These are phyloP conservation scores for Hydrozoanthus gracilis DNA, from an alignment of 92 coral and sea anemone genomes.

Conservation along the genomic window DNA sequence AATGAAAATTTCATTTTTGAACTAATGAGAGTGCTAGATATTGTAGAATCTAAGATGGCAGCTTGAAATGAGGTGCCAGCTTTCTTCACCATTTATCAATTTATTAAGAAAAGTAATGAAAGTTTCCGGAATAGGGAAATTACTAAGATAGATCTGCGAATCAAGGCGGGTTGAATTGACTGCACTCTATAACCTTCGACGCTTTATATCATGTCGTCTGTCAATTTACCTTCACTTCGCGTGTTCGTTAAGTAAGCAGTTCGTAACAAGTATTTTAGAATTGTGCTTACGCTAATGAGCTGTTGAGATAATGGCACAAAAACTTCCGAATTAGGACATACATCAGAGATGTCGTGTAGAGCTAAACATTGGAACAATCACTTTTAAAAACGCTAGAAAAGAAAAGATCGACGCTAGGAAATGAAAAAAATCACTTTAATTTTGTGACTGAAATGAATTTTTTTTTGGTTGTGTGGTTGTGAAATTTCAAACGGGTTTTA, in stretches of 20 bases:
- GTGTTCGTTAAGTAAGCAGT: neutral
- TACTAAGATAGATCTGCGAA: neutral
- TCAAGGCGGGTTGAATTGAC: neutral
- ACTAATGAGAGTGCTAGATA: neutral
- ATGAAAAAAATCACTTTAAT: too few species aligned
- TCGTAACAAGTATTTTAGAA: too few species aligned
- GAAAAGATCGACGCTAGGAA: too few species aligned
- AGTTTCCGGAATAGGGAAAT: constrained; percentile 10
- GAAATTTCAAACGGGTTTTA: too few species aligned
- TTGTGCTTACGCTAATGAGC: too few species aligned
- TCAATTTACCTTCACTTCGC: neutral
- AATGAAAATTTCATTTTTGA: neutral
- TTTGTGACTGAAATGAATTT: too few species aligned
- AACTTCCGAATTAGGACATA: too few species aligned
- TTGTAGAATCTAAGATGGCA: neutral
- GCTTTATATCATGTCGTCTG: neutral
- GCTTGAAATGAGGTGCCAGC: neutral
- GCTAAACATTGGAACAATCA: too few species aligned
- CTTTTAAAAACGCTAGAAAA: too few species aligned
- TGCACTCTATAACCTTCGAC: neutral
- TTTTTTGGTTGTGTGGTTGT: too few species aligned
- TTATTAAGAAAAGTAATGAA: neutral
- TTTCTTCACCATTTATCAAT: neutral
- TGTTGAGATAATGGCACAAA: too few species aligned
- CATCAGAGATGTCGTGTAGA: too few species aligned